phyloP scores from a whole-genome alignment of 1,140 invertebrate species.

The Brachionus calyciflorus region DNA sequence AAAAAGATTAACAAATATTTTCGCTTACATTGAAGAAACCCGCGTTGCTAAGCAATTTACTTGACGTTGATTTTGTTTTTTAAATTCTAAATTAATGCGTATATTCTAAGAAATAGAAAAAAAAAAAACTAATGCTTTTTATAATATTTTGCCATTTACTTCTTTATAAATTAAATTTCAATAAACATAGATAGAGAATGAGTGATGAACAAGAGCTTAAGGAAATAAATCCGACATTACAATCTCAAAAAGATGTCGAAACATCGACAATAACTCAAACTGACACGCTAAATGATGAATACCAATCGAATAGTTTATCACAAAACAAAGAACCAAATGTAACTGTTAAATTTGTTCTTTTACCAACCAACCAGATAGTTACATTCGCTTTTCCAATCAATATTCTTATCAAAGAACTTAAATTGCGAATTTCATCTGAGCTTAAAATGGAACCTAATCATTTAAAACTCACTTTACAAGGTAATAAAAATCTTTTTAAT shows the following conservation, averaged over 20 bases:
- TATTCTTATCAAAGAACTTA: slow-evolving; percentile 55
- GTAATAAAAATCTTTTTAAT: no score
- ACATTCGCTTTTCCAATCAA: slow-evolving; percentile 57
- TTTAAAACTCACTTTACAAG: slow-evolving; percentile 52
- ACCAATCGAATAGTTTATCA: background rate
- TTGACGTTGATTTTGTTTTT: background rate
- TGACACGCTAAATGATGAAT: background rate
- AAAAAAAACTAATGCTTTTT: background rate
- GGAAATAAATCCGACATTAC: background rate
- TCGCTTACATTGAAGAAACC: background rate
- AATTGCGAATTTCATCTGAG: slow-evolving; percentile 56
- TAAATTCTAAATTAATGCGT: background rate
- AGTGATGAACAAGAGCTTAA: background rate
- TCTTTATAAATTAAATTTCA: no score
- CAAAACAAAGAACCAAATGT: slow-evolving; percentile 20
- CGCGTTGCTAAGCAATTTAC: background rate
- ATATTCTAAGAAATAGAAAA: no score
- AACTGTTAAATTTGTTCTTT: slow-evolving; percentile 58
- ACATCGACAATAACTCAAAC: background rate
- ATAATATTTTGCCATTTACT: slow-evolving; percentile 14
- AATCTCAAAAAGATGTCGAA: background rate
- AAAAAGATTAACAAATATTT: background rate
- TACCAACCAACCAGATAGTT: slow-evolving; percentile 59
- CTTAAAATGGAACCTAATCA: slow-evolving; percentile 56
- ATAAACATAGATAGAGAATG: background rate